Evolutionary conservation across 2,113 vertebrate genomes (phyloP).

Genomic region (Pristiophorus japonicus): DNA sequence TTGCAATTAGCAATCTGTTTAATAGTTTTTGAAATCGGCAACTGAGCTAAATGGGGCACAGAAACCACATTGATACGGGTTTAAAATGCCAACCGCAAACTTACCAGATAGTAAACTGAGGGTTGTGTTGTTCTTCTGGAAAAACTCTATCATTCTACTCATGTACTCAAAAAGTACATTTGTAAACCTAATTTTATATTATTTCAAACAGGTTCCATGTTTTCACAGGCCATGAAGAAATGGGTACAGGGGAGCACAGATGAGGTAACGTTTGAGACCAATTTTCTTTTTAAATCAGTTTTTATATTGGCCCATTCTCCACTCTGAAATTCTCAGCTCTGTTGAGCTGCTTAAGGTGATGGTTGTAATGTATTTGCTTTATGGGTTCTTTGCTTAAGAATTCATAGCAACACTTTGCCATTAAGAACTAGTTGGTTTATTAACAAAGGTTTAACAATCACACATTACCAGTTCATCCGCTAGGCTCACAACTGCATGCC

Average conservation of each 20-base stretch:
- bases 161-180: no score
- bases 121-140: background rate
- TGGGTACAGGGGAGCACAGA: slow-evolving; percentile 84
- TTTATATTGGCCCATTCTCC: background rate
- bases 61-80: background rate
- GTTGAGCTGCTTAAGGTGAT: background rate
- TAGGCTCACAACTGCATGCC: no score
- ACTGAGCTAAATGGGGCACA: background rate
- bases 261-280: slow-evolving; percentile 58
- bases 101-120: background rate
- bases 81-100: background rate
- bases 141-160: background rate
- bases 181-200: background rate
- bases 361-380: no score
- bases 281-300: background rate
- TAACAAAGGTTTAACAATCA: no score
- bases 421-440: no score
- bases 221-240: slow-evolving; percentile 88
- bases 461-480: no score
- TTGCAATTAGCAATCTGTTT: background rate
- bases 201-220: slow-evolving; percentile 70
- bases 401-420: no score
- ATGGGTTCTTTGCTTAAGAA: no score
- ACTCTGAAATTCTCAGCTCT: background rate
- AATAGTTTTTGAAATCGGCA: background rate